Evolutionary conservation across 2,888 invertebrate genomes (phyloP), one percentile per base, ranked within the genome.

Genomic region (Trissonchulus latispiculum): DNA sequence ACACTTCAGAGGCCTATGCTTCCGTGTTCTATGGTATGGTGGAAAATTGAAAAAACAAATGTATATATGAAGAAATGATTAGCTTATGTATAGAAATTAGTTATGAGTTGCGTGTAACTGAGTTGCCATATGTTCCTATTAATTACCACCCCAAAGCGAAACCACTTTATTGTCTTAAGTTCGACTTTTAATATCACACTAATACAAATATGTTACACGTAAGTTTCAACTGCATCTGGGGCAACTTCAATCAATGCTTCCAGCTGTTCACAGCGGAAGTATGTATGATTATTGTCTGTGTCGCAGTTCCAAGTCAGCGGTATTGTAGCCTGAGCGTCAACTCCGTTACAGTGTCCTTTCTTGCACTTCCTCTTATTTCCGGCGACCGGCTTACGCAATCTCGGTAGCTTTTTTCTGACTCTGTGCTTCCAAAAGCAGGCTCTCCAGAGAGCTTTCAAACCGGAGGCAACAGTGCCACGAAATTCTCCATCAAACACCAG

Each of bases 401-500:
- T 8, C 68, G 3, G 15, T 15, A 35, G 33, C 3, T 31, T 31
- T 33, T 8, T 31, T 32, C 31, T 15, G 68, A 15, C 33, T 8
- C 23, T 68, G 18, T 31, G 64, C 29, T 28, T 8, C 15, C 28
- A 8, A 28, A 31, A 18, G 29, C 64, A 8, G 3, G 28, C 29
- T 8, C 64, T n/a, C 18, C 15, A 28, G 28, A 8, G 8, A 28
- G 15, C 18, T 3, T 8, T 8, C 23, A 70, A 15, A 36, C 36
- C 28, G 32, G 35, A 35, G 23, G 33, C 29, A 23, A 72, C 3
- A 32, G 18, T 31, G 70, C 75, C 72, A 15, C 79, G 78, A 70
- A 81, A 82, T 2, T 77, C 74, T 1, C 74, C 75, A 2, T 80
- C 81, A 76, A 80, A 82, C n/a, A 77, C 78, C 75, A 80, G 76